Conservation (phyloP, 2,113 vertebrate species). For the Ctenomys sociabilis region DNA sequence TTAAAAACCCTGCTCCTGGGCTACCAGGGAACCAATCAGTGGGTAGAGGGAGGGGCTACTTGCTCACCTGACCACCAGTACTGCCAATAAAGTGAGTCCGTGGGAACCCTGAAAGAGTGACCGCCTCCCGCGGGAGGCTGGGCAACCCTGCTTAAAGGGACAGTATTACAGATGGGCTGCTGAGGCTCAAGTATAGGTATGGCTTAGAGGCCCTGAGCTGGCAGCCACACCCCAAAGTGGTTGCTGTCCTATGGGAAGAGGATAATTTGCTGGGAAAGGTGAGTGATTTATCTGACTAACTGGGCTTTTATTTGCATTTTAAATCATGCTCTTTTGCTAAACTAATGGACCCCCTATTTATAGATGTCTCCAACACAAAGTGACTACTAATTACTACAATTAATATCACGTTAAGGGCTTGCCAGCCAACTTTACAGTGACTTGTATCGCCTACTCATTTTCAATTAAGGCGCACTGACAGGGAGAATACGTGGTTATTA, state of each 20-base stretch:
- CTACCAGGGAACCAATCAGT: slow-evolving; percentile 62
- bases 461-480: slow-evolving; percentile 88
- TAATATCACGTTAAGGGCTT: slow-evolving; percentile 87
- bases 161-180: neutral
- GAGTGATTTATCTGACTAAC: slow-evolving; percentile 79
- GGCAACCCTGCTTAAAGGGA: slow-evolving; percentile 64
- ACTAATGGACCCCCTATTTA: slow-evolving; percentile 89
- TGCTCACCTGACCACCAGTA: neutral
- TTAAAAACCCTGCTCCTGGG: slow-evolving; percentile 20
- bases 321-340: slow-evolving; percentile 86
- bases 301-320: slow-evolving; percentile 88
- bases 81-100: neutral
- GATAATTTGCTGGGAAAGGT: slow-evolving; percentile 67
- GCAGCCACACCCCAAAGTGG: neutral
- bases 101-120: neutral
- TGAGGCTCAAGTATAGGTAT: too few relatives aligned
- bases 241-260: neutral
- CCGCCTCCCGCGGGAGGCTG: neutral
- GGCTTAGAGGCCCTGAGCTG: slow-evolving; percentile 21
- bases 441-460: slow-evolving; percentile 88
- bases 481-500: slow-evolving; percentile 87
- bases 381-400: slow-evolving; percentile 92
- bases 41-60: slow-evolving; percentile 33
- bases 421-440: slow-evolving; percentile 86
- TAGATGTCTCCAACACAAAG: slow-evolving; percentile 89